Evolutionary conservation across 2,797 vertebrate genomes (phyloP).

Genomic region (Emys orbicularis): DNA sequence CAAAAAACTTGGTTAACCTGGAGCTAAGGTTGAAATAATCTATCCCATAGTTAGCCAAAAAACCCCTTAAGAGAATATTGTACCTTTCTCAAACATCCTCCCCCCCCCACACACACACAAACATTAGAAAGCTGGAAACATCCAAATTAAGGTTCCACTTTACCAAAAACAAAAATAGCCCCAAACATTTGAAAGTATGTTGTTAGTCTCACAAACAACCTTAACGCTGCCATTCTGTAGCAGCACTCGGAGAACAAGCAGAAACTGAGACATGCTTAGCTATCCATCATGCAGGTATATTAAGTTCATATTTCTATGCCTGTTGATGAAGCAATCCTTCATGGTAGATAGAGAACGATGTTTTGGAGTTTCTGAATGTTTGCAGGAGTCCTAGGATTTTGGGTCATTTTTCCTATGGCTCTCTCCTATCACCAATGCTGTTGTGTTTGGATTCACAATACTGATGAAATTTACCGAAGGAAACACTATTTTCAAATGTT

Average conservation of each 20-base stretch:
- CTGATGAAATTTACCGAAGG: constrained; percentile 27
- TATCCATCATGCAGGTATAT: background rate
- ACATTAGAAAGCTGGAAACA: background rate
- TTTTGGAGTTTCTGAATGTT: background rate
- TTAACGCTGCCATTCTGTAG: background rate
- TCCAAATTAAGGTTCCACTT: background rate
- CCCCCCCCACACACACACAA: background rate
- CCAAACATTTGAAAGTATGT: background rate
- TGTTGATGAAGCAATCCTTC: background rate
- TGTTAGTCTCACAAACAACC: background rate
- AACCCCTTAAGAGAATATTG: background rate
- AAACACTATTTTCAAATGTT: constrained; percentile 1
- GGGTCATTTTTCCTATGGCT: constrained; percentile 6
- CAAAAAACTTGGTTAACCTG: background rate
- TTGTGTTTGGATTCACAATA: background rate
- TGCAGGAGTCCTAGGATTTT: background rate
- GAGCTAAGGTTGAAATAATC: background rate
- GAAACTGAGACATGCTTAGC: background rate
- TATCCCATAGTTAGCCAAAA: background rate
- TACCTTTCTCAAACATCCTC: background rate
- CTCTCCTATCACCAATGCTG: background rate
- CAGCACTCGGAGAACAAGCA: background rate
- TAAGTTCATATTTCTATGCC: background rate
- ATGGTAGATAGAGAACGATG: background rate
- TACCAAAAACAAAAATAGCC: constrained; percentile 8